These are phyloP conservation scores for Dichetophora obliterata DNA, from an alignment of 2,888 invertebrate species.

Conservation along the genomic window DNA sequence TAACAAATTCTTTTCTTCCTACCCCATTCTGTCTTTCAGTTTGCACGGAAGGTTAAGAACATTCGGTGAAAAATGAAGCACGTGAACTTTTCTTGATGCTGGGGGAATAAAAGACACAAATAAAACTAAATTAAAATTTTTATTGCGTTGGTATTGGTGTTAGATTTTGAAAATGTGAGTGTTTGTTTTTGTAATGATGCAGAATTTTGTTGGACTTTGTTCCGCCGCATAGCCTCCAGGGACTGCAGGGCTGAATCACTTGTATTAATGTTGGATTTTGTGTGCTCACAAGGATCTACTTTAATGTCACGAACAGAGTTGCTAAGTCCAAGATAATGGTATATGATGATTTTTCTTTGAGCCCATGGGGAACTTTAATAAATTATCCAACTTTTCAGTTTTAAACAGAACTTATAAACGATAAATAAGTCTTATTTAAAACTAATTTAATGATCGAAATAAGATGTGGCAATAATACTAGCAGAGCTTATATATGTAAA, in stretches of 20 bases:
- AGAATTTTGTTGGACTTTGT: neutral
- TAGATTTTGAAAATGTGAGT: neutral
- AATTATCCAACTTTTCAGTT: no score
- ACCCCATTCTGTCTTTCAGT: neutral
- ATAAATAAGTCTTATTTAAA: no score
- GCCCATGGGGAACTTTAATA: no score
- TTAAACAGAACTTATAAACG: no score
- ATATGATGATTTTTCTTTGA: constrained; percentile 9
- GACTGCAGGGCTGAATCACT: neutral
- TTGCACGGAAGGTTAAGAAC: neutral
- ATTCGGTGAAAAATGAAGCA: neutral
- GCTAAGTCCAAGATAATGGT: constrained; percentile 1
- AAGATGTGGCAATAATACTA: no score
- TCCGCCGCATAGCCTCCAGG: neutral
- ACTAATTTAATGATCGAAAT: no score
- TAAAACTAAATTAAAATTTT: constrained; percentile 8
- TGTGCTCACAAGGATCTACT: neutral
- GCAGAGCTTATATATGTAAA: no score
- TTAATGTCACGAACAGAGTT: neutral
- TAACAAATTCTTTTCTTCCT: constrained; percentile 23
- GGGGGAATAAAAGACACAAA: neutral
- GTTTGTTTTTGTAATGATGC: neutral
- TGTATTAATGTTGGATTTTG: neutral
- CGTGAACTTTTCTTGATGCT: neutral
- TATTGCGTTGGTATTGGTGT: neutral